Percentiles rank a stretch among this genome's conserved stretches.
These are phyloP conservation scores for Lanistes nyassanus DNA, from an alignment of 1,140 invertebrate genomes.

Conservation along the genomic window DNA sequence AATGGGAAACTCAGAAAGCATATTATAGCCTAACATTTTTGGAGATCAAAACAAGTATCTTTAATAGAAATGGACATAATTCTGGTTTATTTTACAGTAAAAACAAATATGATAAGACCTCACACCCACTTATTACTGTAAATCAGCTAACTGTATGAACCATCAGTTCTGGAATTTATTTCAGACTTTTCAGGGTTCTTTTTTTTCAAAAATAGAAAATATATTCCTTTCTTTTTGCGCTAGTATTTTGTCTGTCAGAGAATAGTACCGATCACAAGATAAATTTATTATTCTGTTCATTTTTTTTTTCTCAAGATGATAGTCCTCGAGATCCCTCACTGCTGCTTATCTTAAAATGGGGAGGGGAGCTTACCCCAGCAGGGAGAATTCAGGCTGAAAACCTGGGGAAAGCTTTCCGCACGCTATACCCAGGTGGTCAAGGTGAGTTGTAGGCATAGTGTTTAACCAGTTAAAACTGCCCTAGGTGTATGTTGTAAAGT, in stretches of 20 bases:
- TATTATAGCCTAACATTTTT: too few species aligned
- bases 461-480: too few species aligned
- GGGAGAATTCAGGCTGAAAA: slow-evolving; percentile 83
- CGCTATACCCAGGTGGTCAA: slow-evolving; percentile 89
- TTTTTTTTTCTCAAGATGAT: slow-evolving; percentile 45
- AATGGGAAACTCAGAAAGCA: too few species aligned
- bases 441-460: slow-evolving; percentile 37
- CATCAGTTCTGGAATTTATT: neutral
- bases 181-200: neutral
- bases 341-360: slow-evolving; percentile 96
- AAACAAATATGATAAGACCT: too few species aligned
- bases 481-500: too few species aligned
- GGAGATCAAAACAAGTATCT: too few species aligned
- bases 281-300: neutral
- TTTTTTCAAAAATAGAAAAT: neutral
- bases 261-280: neutral
- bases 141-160: too few species aligned
- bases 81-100: too few species aligned
- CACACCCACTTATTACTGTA: too few species aligned
- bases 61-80: too few species aligned
- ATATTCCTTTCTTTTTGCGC: neutral
- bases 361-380: slow-evolving; percentile 93
- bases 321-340: slow-evolving; percentile 58
- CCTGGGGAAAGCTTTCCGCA: slow-evolving; percentile 95
- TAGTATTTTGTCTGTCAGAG: too few species aligned